phyloP scores from a whole-genome alignment of 2,113 vertebrate genomes.

The Ictalurus furcatus region DNA sequence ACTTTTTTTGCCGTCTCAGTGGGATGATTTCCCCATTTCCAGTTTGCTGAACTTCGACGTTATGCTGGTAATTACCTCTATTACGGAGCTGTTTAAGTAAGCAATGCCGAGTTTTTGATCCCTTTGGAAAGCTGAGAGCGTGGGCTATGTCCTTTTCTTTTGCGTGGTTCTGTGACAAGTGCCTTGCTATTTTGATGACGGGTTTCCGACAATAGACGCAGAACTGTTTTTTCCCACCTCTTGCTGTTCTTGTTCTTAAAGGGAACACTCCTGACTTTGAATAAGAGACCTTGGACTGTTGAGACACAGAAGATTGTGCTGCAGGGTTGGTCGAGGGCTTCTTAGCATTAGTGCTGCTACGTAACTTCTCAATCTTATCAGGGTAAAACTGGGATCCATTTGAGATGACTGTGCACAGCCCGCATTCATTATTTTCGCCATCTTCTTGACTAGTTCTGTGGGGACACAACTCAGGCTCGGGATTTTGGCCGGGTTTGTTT shows the following conservation, averaged over 20 bases:
- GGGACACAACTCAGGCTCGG: neutral
- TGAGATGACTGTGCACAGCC: neutral
- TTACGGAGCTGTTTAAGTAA: conserved; percentile 17
- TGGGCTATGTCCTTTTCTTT: conserved; percentile 28
- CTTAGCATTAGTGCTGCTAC: neutral
- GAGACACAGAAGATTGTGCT: too few relatives aligned
- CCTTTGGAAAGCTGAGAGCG: conserved; percentile 28
- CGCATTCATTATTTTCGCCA: neutral
- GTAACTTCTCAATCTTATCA: neutral
- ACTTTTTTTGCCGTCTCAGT: neutral
- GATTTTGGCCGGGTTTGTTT: neutral
- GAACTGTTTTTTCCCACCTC: neutral
- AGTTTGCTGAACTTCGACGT: neutral
- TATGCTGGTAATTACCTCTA: conserved; percentile 32
- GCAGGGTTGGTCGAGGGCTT: neutral
- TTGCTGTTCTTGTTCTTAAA: neutral
- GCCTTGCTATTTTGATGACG: conserved; percentile 26
- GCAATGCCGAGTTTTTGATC: neutral
- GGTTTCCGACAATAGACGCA: conserved; percentile 28
- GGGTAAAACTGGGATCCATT: neutral
- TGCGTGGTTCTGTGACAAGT: conserved; percentile 14
- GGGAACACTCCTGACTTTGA: neutral
- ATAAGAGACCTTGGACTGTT: neutral
- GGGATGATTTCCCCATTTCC: conserved; percentile 19
- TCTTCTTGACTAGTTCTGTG: neutral